These are phyloP conservation scores for Chelonus formosanus DNA, from an alignment of 2,888 invertebrate genomes.

Conservation along the genomic window DNA sequence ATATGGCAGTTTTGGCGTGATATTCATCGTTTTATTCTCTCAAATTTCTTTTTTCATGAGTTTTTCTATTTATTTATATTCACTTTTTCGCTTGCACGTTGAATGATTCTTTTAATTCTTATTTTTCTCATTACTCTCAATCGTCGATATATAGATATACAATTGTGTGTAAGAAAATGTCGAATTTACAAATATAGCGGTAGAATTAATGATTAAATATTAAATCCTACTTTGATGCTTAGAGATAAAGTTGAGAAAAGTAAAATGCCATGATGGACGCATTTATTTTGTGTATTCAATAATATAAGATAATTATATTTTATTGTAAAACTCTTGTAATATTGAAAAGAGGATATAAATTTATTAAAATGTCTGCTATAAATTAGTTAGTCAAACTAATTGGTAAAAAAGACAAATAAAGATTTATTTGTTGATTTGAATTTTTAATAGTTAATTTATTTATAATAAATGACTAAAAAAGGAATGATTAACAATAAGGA, in stretches of 20 bases:
- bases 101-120: too few species aligned
- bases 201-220: too few species aligned
- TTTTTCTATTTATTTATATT: background rate
- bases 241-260: slow-evolving; percentile 38
- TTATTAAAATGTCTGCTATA: background rate
- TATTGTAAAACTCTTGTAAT: background rate
- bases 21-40: slow-evolving; percentile 44
- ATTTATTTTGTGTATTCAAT: slow-evolving; percentile 11
- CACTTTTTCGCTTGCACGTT: slow-evolving; percentile 38
- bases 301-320: background rate
- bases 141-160: too few species aligned
- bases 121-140: too few species aligned
- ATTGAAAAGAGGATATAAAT: background rate
- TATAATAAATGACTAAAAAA: slow-evolving; percentile 23
- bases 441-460: slow-evolving; percentile 1
- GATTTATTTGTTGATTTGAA: background rate
- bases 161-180: too few species aligned
- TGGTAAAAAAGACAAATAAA: background rate
- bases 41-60: slow-evolving; percentile 9
- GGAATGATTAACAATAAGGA: slow-evolving; percentile 8
- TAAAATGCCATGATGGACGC: slow-evolving; percentile 35
- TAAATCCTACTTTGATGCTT: too few species aligned
- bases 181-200: too few species aligned
- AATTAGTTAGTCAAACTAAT: background rate
- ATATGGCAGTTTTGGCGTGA: slow-evolving; percentile 60